These are phyloP conservation scores for Sebastes cheni DNA, from an alignment of 2,797 vertebrate species.

Conservation along the genomic window DNA sequence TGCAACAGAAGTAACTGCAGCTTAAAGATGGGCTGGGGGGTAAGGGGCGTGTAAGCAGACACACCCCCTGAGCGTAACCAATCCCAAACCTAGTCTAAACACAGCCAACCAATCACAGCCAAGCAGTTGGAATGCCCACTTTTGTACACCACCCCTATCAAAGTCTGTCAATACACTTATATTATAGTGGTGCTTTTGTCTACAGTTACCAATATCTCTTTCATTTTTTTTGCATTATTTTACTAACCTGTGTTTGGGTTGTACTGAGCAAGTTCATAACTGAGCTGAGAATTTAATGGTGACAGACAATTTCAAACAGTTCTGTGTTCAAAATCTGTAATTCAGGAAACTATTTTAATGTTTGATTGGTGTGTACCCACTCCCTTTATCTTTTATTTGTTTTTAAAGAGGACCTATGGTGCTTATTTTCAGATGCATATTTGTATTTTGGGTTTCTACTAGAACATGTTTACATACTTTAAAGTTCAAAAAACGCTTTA, in stretches of 20 bases:
- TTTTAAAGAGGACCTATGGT: not conserved
- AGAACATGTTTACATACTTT: too few species aligned
- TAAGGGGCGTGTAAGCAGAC: conserved; percentile 35
- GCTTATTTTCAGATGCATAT: not conserved
- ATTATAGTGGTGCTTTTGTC: not conserved
- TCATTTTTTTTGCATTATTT: not conserved
- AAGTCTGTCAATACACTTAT: not conserved
- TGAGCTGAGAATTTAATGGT: not conserved
- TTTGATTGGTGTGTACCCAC: not conserved
- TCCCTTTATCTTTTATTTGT: not conserved
- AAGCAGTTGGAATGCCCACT: not conserved
- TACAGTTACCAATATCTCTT: not conserved
- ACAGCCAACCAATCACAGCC: conserved; percentile 39
- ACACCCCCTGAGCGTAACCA: conserved; percentile 44
- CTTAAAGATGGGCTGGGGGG: not conserved
- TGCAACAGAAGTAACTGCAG: conserved; percentile 3
- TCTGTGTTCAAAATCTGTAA: not conserved
- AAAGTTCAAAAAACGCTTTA: too few species aligned
- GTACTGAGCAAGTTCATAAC: not conserved
- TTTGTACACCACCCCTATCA: not conserved
- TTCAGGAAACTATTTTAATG: not conserved
- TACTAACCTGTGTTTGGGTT: not conserved
- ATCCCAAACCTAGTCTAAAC: conserved; percentile 19
- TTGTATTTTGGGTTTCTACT: not conserved
- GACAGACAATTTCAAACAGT: not conserved